Base-by-base conservation (phyloP, 2,888 invertebrate species). In the Patella depressa region DNA sequence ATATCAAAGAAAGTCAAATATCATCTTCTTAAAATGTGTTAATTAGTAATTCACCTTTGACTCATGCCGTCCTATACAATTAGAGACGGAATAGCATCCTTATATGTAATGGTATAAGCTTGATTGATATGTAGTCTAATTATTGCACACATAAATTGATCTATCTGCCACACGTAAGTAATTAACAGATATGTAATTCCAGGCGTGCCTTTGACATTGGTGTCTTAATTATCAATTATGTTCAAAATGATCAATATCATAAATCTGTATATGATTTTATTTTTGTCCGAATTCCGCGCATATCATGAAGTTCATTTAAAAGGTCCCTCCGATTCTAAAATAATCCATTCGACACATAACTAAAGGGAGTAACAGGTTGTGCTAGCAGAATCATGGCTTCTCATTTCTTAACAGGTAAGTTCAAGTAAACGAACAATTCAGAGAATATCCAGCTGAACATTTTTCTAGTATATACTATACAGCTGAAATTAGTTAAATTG, bases 151-250 rank as follows among this genome's bases (percentile, higher is more conserved):
- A 59, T 59, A 19, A 59, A 59, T 59, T 59, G 19, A 59, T 17
- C 17, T 17, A 59, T 59, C n/a, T 19, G n/a, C 7, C 19, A 59
- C 19, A 19, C 59, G 45, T 45, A 45, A 17, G 15, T 59, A 59
- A 59, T 59, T 59, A 59, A 59, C 11, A 19, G 59, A 59, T 59
- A 59, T 59, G 59, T 59, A 59, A 59, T 59, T 19, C 19, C 19
- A 19, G n/a, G 59, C 59, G 59, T 59, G 59, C 59, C 59, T 59
- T 59, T 59, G 59, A 59, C 59, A 19, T 59, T 59, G 17, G 59
- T 59, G 19, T 59, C 59, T 59, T 17, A 59, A 59, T 59, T 19
- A 19, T 59, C n/a, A 59, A 17, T 19, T 59, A 45, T 45, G 45
- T 45, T 45, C 7, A 45, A 45, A 45, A 45, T 45, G 45, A 45